These are phyloP conservation scores for Tympanuchus pallidicinctus DNA, from an alignment of 2,113 vertebrate genomes.

Conservation along the genomic window DNA sequence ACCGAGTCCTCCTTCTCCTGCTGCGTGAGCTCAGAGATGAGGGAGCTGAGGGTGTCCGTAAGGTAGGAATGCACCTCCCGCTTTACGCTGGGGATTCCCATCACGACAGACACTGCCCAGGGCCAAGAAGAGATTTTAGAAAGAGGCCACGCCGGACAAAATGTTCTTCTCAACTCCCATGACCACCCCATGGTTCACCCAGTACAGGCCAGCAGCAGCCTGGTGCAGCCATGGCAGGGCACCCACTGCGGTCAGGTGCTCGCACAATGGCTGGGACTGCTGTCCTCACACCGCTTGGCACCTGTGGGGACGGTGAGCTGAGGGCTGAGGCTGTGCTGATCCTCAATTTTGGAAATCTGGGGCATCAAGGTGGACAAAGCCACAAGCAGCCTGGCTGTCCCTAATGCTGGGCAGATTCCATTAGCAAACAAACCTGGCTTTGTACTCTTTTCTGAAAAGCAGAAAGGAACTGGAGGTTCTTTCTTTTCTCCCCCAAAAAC, in stretches of 20 bases:
- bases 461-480: not conserved
- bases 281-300: not conserved
- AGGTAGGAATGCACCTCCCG: slow-evolving; percentile 97
- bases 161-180: not conserved
- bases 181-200: not conserved
- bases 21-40: slow-evolving; percentile 93
- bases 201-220: not conserved
- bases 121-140: slow-evolving; percentile 53
- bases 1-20: slow-evolving; percentile 95
- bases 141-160: not conserved
- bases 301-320: not conserved
- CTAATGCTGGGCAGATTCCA: not conserved
- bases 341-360: not conserved
- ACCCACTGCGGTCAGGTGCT: not conserved
- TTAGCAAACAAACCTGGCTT: not conserved
- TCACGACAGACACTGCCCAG: slow-evolving; percentile 92
- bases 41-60: slow-evolving; percentile 93
- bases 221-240: not conserved
- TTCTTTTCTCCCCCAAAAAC: not conserved
- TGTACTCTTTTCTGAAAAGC: not conserved
- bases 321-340: not conserved
- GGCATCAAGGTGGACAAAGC: not conserved
- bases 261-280: not conserved
- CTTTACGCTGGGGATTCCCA: slow-evolving; percentile 97
- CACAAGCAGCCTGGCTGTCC: not conserved